Conservation (phyloP, 1,140 invertebrate genomes). For the Dendrolimus kikuchii region DNA sequence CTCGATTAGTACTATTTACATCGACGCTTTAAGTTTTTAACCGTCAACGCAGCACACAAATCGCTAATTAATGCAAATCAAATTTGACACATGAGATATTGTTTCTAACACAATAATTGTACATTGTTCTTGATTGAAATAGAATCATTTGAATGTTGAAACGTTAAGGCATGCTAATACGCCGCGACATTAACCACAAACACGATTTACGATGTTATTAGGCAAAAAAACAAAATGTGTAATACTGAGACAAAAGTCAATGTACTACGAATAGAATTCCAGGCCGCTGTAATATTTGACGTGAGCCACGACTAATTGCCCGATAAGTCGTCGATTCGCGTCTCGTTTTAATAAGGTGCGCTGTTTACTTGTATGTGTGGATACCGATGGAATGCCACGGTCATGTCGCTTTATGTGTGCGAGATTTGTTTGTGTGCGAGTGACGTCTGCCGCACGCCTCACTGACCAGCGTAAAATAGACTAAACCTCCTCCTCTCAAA, state of each 20-base stretch:
- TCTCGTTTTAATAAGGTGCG: slow-evolving; percentile 71
- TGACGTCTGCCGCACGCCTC: slow-evolving; percentile 62
- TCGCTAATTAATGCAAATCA: slow-evolving; percentile 7
- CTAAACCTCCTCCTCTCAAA: slow-evolving; percentile 28
- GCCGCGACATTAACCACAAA: neutral
- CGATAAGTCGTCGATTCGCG: slow-evolving; percentile 70
- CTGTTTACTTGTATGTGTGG: slow-evolving; percentile 57
- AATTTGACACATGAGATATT: slow-evolving; percentile 7
- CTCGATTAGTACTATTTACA: slow-evolving; percentile 35
- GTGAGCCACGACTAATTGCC: slow-evolving; percentile 65
- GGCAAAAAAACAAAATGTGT: slow-evolving; percentile 14
- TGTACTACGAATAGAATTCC: slow-evolving; percentile 48
- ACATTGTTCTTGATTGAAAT: too few relatives aligned
- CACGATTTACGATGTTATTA: slow-evolving; percentile 6
- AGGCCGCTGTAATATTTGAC: slow-evolving; percentile 47
- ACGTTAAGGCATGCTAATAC: too few relatives aligned
- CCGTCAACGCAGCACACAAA: slow-evolving; percentile 6
- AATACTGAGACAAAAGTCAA: slow-evolving; percentile 33
- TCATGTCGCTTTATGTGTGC: slow-evolving; percentile 40
- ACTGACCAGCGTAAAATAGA: slow-evolving; percentile 29
- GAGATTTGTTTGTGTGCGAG: slow-evolving; percentile 43
- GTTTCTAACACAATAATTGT: slow-evolving; percentile 1
- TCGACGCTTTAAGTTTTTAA: slow-evolving; percentile 27
- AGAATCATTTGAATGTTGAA: too few relatives aligned
- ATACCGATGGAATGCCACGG: slow-evolving; percentile 66